Evolutionary conservation across 1,140 invertebrate genomes (phyloP).

Genomic region (Tachypleus tridentatus): DNA sequence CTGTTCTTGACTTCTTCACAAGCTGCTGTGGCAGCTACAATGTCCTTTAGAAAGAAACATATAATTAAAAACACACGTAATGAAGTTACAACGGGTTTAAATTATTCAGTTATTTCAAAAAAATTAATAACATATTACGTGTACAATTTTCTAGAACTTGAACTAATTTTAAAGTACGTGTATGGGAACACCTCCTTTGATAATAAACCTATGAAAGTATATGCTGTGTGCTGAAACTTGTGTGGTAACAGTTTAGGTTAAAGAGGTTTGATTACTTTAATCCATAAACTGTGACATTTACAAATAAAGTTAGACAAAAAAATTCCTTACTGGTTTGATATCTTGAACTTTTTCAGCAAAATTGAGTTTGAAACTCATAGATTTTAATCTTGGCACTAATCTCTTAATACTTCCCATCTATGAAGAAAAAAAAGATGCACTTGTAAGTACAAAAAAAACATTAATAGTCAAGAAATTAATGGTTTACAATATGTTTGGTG

Average conservation of each 20-base stretch:
- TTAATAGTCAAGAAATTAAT: no score
- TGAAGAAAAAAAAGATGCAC: constrained; percentile 11
- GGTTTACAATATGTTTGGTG: no score
- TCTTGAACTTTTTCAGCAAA: constrained; percentile 73
- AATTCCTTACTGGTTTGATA: constrained; percentile 66
- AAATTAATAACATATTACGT: no score
- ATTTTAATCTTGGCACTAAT: constrained; percentile 69
- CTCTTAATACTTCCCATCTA: constrained; percentile 71
- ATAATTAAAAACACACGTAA: constrained; percentile 2
- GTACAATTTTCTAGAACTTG: no score
- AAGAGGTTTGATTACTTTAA: no score
- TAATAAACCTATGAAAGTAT: no score
- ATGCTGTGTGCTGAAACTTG: no score
- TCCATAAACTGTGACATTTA: no score
- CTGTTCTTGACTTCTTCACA: constrained; percentile 88
- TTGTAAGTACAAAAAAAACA: not conserved
- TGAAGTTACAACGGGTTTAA: not conserved
- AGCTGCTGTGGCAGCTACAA: constrained; percentile 86
- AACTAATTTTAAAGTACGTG: no score
- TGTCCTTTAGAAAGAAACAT: constrained; percentile 46
- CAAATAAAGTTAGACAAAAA: not conserved
- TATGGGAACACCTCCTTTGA: no score
- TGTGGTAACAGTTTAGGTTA: no score
- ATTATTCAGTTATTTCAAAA: no score
- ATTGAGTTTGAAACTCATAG: constrained; percentile 77